Conservation (phyloP, 2,888 invertebrate species). For the Tetragnatha montana region DNA sequence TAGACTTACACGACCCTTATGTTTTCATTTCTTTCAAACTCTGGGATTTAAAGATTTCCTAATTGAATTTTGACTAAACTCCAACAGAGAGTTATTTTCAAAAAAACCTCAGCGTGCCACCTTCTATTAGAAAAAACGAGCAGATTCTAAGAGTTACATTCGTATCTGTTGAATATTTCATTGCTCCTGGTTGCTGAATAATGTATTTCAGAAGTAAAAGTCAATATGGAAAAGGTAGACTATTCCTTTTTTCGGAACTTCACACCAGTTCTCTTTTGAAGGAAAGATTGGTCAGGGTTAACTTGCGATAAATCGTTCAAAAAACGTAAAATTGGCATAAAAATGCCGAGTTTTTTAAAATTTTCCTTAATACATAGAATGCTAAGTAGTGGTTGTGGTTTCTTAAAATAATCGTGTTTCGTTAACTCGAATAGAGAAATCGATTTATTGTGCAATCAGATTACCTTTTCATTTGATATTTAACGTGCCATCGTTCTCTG, state of each 20-base stretch:
- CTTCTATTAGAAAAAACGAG: conserved; percentile 7
- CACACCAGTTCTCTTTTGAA: not conserved
- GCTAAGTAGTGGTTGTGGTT: too few species aligned
- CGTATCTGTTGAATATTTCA: conserved; percentile 28
- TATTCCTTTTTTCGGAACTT: not conserved
- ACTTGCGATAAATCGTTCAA: not conserved
- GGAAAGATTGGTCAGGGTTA: not conserved
- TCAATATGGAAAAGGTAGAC: not conserved
- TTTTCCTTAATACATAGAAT: too few species aligned
- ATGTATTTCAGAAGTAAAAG: conserved; percentile 6
- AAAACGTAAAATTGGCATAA: not conserved
- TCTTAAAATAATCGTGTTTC: too few species aligned
- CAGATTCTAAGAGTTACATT: not conserved
- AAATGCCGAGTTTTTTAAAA: not conserved
- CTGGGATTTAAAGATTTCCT: not conserved
- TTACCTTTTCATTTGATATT: too few species aligned
- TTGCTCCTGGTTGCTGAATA: not conserved
- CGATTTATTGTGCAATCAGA: too few species aligned
- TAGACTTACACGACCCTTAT: not conserved
- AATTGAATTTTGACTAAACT: not conserved
- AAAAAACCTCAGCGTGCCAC: not conserved
- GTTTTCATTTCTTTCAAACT: not conserved
- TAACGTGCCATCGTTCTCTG: too few species aligned
- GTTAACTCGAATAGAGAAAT: too few species aligned
- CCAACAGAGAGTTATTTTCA: not conserved